These are phyloP conservation scores for Drosophila yakuba DNA, from an alignment of 1,140 invertebrate species.

Conservation along the genomic window DNA sequence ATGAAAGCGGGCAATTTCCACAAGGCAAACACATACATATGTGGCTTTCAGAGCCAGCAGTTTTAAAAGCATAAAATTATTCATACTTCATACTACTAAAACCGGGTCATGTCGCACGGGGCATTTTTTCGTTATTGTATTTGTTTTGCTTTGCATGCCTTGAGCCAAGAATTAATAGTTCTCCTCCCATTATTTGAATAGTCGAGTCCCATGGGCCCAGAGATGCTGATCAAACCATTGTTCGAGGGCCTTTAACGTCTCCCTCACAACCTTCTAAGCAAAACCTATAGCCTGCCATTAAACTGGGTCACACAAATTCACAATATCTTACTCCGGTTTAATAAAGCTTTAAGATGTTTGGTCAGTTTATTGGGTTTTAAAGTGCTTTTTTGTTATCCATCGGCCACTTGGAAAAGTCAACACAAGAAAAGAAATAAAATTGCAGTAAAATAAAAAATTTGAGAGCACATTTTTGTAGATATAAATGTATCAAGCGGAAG, in stretches of 20 bases:
- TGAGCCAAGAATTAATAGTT: background rate
- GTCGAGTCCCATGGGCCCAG: background rate
- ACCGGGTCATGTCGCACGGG: constrained; percentile 1
- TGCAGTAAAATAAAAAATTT: too few relatives aligned
- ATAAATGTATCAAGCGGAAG: too few relatives aligned
- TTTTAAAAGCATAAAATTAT: background rate
- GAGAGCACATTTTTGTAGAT: too few relatives aligned
- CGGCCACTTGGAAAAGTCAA: too few relatives aligned
- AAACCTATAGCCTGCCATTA: background rate
- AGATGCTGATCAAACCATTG: background rate
- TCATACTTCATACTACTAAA: constrained; percentile 1
- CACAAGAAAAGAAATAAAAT: too few relatives aligned
- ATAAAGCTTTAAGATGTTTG: background rate
- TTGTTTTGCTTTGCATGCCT: background rate
- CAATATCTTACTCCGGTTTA: background rate
- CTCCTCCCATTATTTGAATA: background rate
- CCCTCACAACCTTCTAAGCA: background rate
- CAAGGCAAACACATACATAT: background rate
- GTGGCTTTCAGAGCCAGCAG: background rate
- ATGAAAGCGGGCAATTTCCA: background rate
- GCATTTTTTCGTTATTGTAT: constrained; percentile 1
- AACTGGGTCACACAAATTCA: background rate
- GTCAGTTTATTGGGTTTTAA: too few relatives aligned
- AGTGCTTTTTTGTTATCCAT: too few relatives aligned
- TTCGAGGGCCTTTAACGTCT: background rate